Evolutionary conservation across 2,797 vertebrate species (phyloP).

Genomic region (Premnoplex brunnescens): DNA sequence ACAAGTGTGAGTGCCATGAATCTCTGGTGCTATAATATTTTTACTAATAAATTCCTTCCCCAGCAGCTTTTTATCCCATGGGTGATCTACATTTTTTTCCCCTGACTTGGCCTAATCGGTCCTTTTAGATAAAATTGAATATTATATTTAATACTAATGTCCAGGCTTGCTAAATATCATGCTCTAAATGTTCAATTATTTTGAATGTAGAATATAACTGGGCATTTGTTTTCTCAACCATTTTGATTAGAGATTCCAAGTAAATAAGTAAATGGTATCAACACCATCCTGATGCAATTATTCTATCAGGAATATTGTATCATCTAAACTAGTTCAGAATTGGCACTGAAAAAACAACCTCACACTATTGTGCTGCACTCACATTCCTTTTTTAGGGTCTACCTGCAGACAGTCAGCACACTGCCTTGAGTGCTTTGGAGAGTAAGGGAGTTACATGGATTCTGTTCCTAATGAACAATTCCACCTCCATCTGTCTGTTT

Average conservation of each 20-base stretch:
- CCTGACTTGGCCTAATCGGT: neutral
- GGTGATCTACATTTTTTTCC: no score
- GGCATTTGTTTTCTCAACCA: slow-evolving; percentile 36
- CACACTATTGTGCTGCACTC: neutral
- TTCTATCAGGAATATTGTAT: neutral
- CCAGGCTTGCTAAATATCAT: neutral
- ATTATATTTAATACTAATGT: neutral
- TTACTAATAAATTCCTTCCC: neutral
- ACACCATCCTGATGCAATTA: neutral
- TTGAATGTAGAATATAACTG: slow-evolving; percentile 32
- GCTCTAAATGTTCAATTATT: slow-evolving; percentile 41
- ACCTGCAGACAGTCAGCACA: neutral
- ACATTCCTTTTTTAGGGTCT: neutral
- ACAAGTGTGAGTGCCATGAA: neutral
- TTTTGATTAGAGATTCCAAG: slow-evolving; percentile 28
- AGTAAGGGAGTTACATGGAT: neutral
- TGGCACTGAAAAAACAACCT: neutral
- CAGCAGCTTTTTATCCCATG: neutral
- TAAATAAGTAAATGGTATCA: neutral
- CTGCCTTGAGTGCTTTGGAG: neutral
- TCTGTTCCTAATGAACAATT: neutral
- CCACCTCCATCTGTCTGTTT: neutral
- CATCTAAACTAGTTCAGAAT: neutral
- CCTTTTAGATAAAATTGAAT: neutral
- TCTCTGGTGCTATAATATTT: neutral